Conservation (phyloP, 2,888 invertebrate genomes). For the Morinoia aosen region DNA sequence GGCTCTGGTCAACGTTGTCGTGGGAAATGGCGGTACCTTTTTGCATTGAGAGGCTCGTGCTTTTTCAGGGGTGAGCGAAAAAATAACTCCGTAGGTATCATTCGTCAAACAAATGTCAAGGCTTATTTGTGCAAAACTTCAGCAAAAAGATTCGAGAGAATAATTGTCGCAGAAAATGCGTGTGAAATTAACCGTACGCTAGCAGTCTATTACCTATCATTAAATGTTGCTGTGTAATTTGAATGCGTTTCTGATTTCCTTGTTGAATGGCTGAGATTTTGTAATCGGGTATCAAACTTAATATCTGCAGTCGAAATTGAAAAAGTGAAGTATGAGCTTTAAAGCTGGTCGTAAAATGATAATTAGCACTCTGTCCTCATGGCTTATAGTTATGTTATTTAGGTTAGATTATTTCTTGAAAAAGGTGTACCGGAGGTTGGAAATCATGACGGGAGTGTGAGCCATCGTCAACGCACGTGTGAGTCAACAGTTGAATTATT, state of each 20-base stretch:
- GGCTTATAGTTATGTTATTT: not conserved
- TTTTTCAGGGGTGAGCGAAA: not conserved
- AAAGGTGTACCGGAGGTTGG: not conserved
- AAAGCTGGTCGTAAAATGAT: not conserved
- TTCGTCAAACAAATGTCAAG: slow-evolving; percentile 2
- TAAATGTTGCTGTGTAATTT: not conserved
- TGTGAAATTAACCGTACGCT: not conserved
- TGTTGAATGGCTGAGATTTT: not conserved
- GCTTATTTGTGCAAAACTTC: not conserved
- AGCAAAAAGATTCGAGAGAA: not conserved
- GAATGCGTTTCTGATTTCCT: not conserved
- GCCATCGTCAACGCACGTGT: too few species aligned
- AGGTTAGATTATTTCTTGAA: not conserved
- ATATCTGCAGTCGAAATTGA: not conserved
- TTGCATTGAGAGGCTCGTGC: not conserved
- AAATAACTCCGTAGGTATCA: not conserved
- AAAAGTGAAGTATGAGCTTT: not conserved
- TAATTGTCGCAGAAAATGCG: not conserved
- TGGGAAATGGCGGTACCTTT: not conserved
- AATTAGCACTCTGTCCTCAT: not conserved
- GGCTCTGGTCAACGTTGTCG: not conserved
- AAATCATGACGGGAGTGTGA: not conserved
- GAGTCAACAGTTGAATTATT: too few species aligned
- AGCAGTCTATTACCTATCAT: not conserved
- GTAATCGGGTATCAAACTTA: not conserved